A percentile compares a stretch with the other conserved stretches of the same genome.
These are phyloP conservation scores for Chaetorhynchus papuensis DNA, from an alignment of 2,113 vertebrate species.

Conservation along the genomic window DNA sequence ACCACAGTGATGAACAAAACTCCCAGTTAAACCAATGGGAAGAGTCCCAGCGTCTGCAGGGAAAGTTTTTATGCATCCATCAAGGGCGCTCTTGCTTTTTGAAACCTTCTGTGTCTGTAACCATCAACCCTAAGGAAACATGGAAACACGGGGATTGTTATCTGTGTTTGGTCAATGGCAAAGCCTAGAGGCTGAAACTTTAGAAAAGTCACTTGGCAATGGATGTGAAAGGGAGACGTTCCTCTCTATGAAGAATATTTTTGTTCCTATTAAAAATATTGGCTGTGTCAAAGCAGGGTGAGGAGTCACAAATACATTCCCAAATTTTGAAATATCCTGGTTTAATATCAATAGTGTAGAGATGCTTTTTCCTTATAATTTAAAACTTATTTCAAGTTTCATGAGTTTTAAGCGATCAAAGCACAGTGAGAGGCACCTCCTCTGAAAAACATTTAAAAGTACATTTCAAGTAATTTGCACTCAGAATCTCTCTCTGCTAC, in stretches of 20 bases:
- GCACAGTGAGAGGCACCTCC: not conserved
- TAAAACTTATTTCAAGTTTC: not conserved
- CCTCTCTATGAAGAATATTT: not conserved
- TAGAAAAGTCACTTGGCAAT: not conserved
- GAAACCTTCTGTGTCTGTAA: not conserved
- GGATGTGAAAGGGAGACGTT: not conserved
- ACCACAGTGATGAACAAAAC: not conserved
- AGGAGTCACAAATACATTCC: not conserved
- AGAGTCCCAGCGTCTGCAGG: not conserved
- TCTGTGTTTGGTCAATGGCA: not conserved
- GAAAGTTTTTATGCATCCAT: not conserved
- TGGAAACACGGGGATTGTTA: not conserved
- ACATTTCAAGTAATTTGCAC: not conserved
- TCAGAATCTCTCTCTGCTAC: not conserved
- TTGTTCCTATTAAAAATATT: not conserved
- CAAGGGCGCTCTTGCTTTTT: rapidly evolving
- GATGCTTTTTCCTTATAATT: not conserved
- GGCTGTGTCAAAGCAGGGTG: not conserved
- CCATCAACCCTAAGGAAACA: not conserved
- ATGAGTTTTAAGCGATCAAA: not conserved
- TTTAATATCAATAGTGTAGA: not conserved
- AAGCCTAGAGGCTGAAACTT: not conserved
- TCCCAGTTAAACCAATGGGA: not conserved
- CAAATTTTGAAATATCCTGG: not conserved
- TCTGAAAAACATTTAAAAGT: not conserved